Evolutionary conservation across 2,113 vertebrate species (phyloP), one percentile per base, ranked within the genome.

Genomic region (Calidris pygmaea): DNA sequence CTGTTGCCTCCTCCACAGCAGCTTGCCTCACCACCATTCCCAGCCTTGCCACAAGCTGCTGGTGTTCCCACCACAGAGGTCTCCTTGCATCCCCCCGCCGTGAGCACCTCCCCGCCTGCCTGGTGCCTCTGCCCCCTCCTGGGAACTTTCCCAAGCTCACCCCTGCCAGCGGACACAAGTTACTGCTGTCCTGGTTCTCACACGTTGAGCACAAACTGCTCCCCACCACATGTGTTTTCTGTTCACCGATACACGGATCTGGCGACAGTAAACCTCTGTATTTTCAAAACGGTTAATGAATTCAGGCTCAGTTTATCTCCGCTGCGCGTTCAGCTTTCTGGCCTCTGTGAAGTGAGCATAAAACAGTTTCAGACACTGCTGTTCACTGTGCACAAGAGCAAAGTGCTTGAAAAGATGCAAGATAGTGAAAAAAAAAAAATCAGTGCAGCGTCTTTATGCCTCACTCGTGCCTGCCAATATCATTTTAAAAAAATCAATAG

Each of bases 401-500:
- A 85, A 94, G 84, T 87, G 66, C 92, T 95, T 85, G 62, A 93
- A 90, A 94, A 96, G 73, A 92, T 87, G 76, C 92, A 95, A 95
- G 91, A 89, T 85, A 94, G 90, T 93, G 81, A 96, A 92, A 29
- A 29, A 52, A 26, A 27, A 53, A 53, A 92, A 96, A 97, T 95
- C 91, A 94, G 92, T 59, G 87, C 26, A 1, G 62, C 91, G 92
- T 91, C 92, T 94, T 96, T 87, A 92, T 87, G 73, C 94, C 84
- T 96, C 84, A 85, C 89, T 96, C 90, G 82, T 14, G 89, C 91
- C 95, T 96, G 95, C 94, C 96, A 96, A 96, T 96, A 97, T 81
- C 30, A 85, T 96, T 94, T 1, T 47, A 94, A 94, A 93, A 95
- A 96, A 96, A 96, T 90, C 93, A 96, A 97, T 97, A 96, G 96